Percentiles rank a stretch among this genome's conserved stretches.
Conservation (phyloP, 1,140 invertebrate genomes). For the Colletes latitarsis region DNA sequence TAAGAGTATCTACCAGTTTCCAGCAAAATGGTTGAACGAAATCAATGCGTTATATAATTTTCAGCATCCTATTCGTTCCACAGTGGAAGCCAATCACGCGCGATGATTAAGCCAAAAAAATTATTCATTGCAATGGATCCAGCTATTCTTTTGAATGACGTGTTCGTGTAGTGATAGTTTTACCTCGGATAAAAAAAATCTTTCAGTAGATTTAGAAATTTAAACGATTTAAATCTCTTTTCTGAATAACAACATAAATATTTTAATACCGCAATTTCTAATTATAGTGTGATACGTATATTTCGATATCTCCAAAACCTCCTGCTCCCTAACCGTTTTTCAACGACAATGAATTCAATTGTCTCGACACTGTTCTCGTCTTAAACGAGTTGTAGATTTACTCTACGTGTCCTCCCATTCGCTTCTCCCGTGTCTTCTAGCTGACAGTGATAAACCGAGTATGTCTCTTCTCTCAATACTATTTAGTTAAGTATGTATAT, state of each 20-base stretch:
- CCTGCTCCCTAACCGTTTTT: neutral
- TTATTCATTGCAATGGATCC: neutral
- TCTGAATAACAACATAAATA: too few relatives aligned
- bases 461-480: constrained; percentile 20
- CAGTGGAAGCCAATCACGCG: neutral
- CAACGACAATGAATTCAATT: constrained; percentile 58
- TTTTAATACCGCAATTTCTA: too few relatives aligned
- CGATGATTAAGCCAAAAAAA: neutral
- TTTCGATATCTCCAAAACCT: neutral
- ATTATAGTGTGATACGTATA: too few relatives aligned
- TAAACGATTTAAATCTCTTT: too few relatives aligned
- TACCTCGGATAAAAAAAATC: too few relatives aligned
- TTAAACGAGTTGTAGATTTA: constrained; percentile 61
- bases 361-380: constrained; percentile 51
- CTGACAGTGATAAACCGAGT: constrained; percentile 53
- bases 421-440: constrained; percentile 21
- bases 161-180: too few relatives aligned
- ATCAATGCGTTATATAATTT: constrained; percentile 15
- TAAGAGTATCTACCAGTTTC: neutral
- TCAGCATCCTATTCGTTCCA: neutral
- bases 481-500: constrained; percentile 27
- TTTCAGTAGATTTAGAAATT: too few relatives aligned
- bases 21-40: neutral
- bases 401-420: constrained; percentile 44
- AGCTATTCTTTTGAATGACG: too few relatives aligned